Conservation (phyloP, 2,797 vertebrate species). For the Halcyon chelicuti region DNA sequence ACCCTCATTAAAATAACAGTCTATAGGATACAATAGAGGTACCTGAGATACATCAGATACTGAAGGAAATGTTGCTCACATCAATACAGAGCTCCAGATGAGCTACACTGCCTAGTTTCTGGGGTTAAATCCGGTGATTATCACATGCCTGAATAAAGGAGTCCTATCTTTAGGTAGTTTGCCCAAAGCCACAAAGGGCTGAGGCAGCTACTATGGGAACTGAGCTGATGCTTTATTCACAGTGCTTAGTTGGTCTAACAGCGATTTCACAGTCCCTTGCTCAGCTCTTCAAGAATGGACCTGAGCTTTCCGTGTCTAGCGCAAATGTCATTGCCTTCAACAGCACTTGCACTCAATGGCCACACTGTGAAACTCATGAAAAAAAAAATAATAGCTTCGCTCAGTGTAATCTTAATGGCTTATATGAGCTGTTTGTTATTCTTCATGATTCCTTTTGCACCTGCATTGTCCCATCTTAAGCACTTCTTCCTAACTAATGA, state of each 20-base stretch:
- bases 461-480: neutral
- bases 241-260: neutral
- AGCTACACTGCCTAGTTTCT: neutral
- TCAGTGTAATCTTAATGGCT: neutral
- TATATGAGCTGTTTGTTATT: neutral
- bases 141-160: neutral
- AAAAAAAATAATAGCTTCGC: neutral
- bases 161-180: neutral
- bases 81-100: neutral
- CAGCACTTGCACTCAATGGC: accelerated
- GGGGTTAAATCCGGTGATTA: neutral
- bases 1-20: neutral
- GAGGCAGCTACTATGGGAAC: neutral
- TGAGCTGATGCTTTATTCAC: neutral
- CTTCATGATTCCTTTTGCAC: neutral
- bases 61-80: neutral
- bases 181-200: neutral
- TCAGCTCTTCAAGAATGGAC: neutral
- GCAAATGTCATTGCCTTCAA: neutral
- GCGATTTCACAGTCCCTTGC: neutral
- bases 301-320: neutral
- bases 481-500: neutral
- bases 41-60: neutral
- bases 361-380: neutral
- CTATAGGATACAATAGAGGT: neutral